phyloP scores from a whole-genome alignment of 2,888 invertebrate species.

The Leptinotarsa rubiginosa region DNA sequence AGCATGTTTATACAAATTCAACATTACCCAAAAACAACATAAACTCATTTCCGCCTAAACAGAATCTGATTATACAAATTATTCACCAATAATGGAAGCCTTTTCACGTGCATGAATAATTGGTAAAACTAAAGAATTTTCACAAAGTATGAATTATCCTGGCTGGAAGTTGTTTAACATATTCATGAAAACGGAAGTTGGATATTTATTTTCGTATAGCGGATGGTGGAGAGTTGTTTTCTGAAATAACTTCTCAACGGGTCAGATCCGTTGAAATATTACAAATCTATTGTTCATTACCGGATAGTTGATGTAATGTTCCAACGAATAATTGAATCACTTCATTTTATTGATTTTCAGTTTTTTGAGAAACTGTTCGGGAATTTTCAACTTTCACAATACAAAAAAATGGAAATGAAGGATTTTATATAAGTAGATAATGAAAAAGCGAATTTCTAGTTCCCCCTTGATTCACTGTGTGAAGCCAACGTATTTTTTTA shows the following conservation, averaged over 20 bases:
- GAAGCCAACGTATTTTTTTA: not conserved
- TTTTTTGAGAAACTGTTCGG: no score
- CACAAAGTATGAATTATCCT: not conserved
- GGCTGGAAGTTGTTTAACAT: conserved; percentile 2
- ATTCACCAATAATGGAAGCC: not conserved
- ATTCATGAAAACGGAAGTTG: conserved; percentile 9
- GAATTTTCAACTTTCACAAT: no score
- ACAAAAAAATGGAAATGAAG: no score
- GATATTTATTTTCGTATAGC: not conserved
- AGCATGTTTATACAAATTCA: no score
- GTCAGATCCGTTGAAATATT: not conserved
- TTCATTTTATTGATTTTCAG: no score
- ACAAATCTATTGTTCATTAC: not conserved
- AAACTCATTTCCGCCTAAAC: no score
- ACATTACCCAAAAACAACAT: no score
- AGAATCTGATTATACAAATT: not conserved
- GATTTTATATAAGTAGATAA: no score
- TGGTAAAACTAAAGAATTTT: not conserved
- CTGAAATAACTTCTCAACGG: not conserved
- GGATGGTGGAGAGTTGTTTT: not conserved
- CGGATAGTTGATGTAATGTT: not conserved
- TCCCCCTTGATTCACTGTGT: no score
- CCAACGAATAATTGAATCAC: no score
- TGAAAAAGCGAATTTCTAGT: no score
- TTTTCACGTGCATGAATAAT: not conserved